Evolutionary conservation across 1,140 invertebrate genomes (phyloP).

Genomic region (Reticulitermes speratus): DNA sequence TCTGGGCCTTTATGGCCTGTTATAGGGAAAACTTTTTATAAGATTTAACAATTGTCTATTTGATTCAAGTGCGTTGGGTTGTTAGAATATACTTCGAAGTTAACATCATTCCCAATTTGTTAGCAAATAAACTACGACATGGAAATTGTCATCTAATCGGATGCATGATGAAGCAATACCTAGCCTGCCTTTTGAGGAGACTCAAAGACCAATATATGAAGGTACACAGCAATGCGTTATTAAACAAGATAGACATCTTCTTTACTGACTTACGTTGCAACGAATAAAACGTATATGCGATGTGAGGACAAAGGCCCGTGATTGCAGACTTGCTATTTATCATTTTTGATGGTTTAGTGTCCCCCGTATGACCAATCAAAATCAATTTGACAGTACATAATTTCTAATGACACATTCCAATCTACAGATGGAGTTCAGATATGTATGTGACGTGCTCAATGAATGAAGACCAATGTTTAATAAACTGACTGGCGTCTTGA

Average conservation of each 20-base stretch:
- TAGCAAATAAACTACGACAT: no score
- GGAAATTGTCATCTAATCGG: not conserved
- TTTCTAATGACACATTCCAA: not conserved
- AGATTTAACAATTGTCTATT: no score
- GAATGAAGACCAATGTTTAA: not conserved
- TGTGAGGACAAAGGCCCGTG: not conserved
- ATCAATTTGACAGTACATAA: not conserved
- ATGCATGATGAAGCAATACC: not conserved
- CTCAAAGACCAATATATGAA: not conserved
- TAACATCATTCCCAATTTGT: no score
- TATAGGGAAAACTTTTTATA: no score
- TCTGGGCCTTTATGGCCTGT: no score
- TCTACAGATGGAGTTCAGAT: not conserved
- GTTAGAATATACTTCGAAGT: no score
- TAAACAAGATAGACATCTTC: not conserved
- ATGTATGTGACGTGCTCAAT: not conserved
- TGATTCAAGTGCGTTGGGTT: no score
- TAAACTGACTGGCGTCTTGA: not conserved
- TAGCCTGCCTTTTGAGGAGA: no score
- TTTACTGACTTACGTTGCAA: slow-evolving; percentile 1
- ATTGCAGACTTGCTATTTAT: slow-evolving; percentile 13
- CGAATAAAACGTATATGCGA: not conserved
- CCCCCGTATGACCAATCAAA: not conserved
- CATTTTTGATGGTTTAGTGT: slow-evolving; percentile 6
- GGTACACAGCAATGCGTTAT: not conserved